phyloP scores from a whole-genome alignment of 2,888 invertebrate genomes.

The Julus scanicus region DNA sequence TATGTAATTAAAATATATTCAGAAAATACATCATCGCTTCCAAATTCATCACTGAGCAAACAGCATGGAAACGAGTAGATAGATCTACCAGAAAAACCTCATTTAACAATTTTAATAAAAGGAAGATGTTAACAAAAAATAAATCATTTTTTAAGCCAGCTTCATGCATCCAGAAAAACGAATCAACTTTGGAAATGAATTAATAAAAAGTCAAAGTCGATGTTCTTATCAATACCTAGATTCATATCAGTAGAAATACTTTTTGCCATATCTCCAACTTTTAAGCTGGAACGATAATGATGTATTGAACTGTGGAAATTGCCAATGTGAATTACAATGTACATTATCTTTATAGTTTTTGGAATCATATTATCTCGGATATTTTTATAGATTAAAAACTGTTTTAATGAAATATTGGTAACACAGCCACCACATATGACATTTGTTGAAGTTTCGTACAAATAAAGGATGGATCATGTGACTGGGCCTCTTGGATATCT shows the following conservation, averaged over 20 bases:
- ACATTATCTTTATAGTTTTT: not conserved
- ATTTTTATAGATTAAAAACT: not conserved
- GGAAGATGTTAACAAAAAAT: conserved; percentile 28
- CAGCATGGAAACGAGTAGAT: conserved; percentile 3
- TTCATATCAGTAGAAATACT: not conserved
- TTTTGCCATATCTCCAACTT: not conserved
- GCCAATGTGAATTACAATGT: not conserved
- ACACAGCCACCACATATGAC: not conserved
- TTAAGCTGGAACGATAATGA: not conserved
- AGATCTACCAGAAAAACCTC: not conserved
- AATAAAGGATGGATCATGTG: too few relatives aligned
- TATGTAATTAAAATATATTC: conserved; percentile 36
- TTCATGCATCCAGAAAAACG: not conserved
- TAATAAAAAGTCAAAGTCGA: not conserved
- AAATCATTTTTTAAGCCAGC: not conserved
- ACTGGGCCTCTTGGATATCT: too few relatives aligned
- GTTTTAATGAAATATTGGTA: not conserved
- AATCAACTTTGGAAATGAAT: not conserved
- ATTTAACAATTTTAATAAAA: conserved; percentile 27
- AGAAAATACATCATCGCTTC: conserved; percentile 30
- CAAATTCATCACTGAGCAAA: conserved; percentile 36
- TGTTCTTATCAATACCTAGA: not conserved
- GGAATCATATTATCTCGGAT: not conserved
- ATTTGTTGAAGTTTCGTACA: too few relatives aligned
- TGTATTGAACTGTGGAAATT: not conserved